Evolutionary conservation across 2,113 vertebrate genomes (phyloP), one percentile per base, ranked within the genome.

Genomic region (Ibidorhyncha struthersii): DNA sequence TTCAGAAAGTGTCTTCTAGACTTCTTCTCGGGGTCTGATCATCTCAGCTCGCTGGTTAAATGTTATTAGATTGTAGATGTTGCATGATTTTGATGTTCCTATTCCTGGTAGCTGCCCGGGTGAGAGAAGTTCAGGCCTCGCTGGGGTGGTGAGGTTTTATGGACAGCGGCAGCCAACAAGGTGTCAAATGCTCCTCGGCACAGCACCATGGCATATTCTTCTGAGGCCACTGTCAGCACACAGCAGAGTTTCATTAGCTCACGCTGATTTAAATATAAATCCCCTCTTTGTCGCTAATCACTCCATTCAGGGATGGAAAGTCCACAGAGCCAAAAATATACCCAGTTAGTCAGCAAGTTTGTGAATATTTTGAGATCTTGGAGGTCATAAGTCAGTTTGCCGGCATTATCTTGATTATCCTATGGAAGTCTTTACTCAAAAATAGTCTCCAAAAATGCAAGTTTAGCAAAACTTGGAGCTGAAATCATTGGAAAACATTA

Each of bases 381-480:
- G 69, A 77, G 96, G 87, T 95, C 92, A 90, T 72, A 95, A 93
- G 96, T 93, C 95, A 92, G 50, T 73, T 97, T 93, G 78, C 62
- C 0, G 0, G 58, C 85, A 70, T 92, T 91, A 94, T 95, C 87
- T 94, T 97, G 84, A 93, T 96, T 96, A 94, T 90, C 74, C 53
- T 69, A 72, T 94, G 90, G 66, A 95, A 91, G 58, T n/a, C 62
- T 96, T 92, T 49, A 66, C 20, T 82, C 82, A 85, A 49, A 96
- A 96, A 96, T 91, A 93, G 90, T 70, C 90, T 94, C 63, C 4
- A 80, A 69, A 96, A 93, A 50, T 95, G 92, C 91, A 90, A 96
- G 62, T 69, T 58, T 82, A 93, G 90, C 93, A 93, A 90, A 96
- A 85, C 82, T 53, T 45, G 29, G 49, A 87, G 43, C 62, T 89